Evolutionary conservation across 2,888 invertebrate genomes (phyloP).

Genomic region (Hyppa rectilinea): DNA sequence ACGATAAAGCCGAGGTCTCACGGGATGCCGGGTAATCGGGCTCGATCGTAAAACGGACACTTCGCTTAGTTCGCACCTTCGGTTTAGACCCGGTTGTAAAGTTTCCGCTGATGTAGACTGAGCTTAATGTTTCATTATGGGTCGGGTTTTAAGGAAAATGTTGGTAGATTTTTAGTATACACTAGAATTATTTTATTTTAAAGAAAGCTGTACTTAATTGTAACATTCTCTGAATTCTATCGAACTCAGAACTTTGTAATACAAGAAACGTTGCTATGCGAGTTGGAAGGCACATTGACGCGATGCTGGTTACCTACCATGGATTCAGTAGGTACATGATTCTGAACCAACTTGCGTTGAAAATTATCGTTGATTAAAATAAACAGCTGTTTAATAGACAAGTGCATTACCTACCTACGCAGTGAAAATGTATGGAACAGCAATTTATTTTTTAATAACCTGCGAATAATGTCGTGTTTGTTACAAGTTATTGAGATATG

Average conservation of each 20-base stretch:
- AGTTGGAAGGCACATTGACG: too few species aligned
- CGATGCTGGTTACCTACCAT: too few species aligned
- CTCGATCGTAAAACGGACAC: slow-evolving; percentile 82
- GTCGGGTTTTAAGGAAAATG: slow-evolving; percentile 22
- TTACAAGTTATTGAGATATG: background rate
- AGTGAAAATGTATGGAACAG: too few species aligned
- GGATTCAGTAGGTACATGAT: too few species aligned
- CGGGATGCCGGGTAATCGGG: slow-evolving; percentile 76
- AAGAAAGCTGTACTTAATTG: background rate
- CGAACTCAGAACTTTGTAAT: background rate
- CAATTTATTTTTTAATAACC: too few species aligned
- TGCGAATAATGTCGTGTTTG: too few species aligned
- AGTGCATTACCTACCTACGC: too few species aligned
- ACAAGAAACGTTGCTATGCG: background rate
- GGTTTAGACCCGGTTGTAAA: slow-evolving; percentile 65
- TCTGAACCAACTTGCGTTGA: too few species aligned
- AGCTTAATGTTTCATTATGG: slow-evolving; percentile 64
- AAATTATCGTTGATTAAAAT: too few species aligned
- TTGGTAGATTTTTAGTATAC: background rate
- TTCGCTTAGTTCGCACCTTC: slow-evolving; percentile 78
- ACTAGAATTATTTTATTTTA: background rate
- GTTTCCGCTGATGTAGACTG: slow-evolving; percentile 65
- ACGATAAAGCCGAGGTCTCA: slow-evolving; percentile 82
- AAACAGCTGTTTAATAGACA: too few species aligned
- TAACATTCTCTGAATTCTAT: background rate